phyloP scores from a whole-genome alignment of 2,888 invertebrate genomes.

The Ramazzottius varieornatus region DNA sequence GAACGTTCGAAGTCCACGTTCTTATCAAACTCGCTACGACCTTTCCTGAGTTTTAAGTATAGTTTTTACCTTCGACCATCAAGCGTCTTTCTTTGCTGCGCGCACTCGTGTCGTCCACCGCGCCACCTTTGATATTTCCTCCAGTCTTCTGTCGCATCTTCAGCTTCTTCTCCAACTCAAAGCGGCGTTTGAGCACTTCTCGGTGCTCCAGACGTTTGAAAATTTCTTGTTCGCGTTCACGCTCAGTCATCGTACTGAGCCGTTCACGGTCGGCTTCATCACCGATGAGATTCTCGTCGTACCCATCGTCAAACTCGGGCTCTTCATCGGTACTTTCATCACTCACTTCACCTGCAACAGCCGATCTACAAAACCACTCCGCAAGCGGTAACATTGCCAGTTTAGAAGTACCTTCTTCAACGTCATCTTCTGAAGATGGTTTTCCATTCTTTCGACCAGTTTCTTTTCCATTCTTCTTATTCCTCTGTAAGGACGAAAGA shows the following conservation, averaged over 20 bases:
- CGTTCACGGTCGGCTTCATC: slow-evolving; percentile 76
- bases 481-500: no score
- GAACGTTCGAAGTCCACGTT: no score
- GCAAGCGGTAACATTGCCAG: neutral
- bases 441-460: neutral
- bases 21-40: no score
- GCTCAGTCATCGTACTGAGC: slow-evolving; percentile 73
- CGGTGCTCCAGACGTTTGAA: slow-evolving; percentile 82
- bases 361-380: neutral
- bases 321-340: slow-evolving; percentile 18
- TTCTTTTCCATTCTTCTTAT: neutral
- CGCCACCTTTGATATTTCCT: slow-evolving; percentile 29
- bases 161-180: slow-evolving; percentile 81
- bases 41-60: no score
- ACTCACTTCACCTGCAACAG: slow-evolving; percentile 9
- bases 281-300: slow-evolving; percentile 84
- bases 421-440: neutral
- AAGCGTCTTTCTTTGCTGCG: slow-evolving; percentile 57
- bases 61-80: slow-evolving; percentile 63
- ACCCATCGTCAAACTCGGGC: slow-evolving; percentile 81
- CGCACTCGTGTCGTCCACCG: slow-evolving; percentile 35
- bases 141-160: slow-evolving; percentile 21
- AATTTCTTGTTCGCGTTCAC: slow-evolving; percentile 84
- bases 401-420: neutral
- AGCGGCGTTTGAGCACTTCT: slow-evolving; percentile 69